Conservation (phyloP, 2,888 invertebrate genomes). For the Eustalomyia histrio region DNA sequence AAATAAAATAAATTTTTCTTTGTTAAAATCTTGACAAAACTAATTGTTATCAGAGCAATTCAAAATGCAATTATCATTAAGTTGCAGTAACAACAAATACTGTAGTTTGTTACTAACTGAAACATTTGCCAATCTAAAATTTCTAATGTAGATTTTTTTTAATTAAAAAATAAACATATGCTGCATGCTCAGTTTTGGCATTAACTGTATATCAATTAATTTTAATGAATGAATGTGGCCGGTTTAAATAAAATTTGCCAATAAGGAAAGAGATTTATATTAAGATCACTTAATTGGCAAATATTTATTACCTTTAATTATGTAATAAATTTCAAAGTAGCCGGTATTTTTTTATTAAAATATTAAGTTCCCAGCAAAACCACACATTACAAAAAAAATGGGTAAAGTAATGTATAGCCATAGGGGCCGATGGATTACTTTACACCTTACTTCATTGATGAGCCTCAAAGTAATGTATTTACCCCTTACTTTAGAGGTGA, state of each 20-base stretch:
- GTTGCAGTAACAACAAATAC: neutral
- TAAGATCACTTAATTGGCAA: neutral
- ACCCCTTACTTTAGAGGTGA: too few relatives aligned
- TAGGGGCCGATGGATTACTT: too few relatives aligned
- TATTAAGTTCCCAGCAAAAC: too few relatives aligned
- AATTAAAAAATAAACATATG: too few relatives aligned
- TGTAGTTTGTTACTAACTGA: neutral
- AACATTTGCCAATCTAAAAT: neutral
- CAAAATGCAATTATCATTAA: neutral
- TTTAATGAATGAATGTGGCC: neutral
- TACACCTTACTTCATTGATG: too few relatives aligned
- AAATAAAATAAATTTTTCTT: neutral
- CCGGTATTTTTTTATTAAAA: neutral
- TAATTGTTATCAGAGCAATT: neutral
- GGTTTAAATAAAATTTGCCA: neutral
- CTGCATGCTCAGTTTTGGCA: too few relatives aligned
- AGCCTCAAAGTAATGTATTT: too few relatives aligned
- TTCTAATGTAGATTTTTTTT: neutral
- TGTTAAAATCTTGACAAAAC: neutral
- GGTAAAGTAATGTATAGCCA: too few relatives aligned
- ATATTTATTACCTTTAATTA: neutral
- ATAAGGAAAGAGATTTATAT: neutral
- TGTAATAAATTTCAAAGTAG: neutral
- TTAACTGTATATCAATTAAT: neutral
- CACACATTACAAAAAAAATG: too few relatives aligned